These are phyloP conservation scores for Proteles cristata DNA, from an alignment of 2,113 vertebrate genomes.

Conservation along the genomic window DNA sequence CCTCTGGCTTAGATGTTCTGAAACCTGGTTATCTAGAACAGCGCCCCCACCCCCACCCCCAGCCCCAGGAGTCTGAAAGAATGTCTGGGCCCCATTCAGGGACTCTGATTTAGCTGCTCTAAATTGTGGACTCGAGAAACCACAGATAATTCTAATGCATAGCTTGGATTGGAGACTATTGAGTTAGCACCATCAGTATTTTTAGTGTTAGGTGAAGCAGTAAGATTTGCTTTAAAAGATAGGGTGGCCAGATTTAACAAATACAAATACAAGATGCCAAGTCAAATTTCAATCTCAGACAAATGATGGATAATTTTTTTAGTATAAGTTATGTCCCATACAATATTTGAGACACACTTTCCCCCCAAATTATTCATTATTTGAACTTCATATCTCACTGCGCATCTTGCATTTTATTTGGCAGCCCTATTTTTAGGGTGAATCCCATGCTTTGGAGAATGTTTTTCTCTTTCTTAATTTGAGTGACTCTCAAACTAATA, in stretches of 20 bases:
- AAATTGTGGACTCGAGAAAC: not conserved
- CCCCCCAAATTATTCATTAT: not conserved
- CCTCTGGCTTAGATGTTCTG: not conserved
- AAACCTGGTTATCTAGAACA: not conserved
- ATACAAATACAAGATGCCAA: not conserved
- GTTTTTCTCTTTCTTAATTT: conserved; percentile 12
- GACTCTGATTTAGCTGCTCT: not conserved
- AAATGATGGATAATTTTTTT: conserved; percentile 9
- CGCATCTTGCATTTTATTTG: not conserved
- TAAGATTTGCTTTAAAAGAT: not conserved
- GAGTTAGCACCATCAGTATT: not conserved
- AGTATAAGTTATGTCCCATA: not conserved
- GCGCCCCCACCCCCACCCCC: not conserved
- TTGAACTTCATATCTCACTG: conserved; percentile 13
- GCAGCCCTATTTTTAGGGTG: not conserved
- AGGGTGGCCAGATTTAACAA: not conserved
- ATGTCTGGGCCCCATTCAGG: not conserved
- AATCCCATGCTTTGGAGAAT: not conserved
- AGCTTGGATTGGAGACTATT: not conserved
- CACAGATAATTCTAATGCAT: not conserved
- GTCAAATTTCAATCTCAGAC: conserved; percentile 5
- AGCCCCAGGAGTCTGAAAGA: not conserved
- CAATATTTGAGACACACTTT: conserved; percentile 32
- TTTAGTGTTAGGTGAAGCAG: conserved; percentile 12
- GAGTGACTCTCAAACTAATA: not conserved